These are phyloP conservation scores for Steinernema feltiae DNA, from an alignment of 1,140 invertebrate genomes.

Conservation along the genomic window DNA sequence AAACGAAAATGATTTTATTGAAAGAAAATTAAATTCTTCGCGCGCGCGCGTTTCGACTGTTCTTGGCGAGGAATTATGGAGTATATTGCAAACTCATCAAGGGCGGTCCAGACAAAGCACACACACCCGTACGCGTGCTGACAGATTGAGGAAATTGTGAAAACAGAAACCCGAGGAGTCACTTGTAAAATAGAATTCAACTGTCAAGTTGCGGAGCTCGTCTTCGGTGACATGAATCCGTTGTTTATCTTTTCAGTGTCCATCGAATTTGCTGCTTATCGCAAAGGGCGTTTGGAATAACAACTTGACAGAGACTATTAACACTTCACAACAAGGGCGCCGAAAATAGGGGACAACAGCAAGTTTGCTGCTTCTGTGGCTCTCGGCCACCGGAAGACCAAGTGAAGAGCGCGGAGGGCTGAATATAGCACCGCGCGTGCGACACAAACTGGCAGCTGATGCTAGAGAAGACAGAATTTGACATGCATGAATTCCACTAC, in stretches of 20 bases:
- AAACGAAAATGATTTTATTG: too few species aligned
- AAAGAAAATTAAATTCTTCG: too few species aligned
- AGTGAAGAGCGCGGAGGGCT: not conserved
- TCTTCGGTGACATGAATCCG: not conserved
- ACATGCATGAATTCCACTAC: not conserved
- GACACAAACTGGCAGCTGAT: slow-evolving; percentile 8
- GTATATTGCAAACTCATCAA: too few species aligned
- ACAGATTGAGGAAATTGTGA: not conserved
- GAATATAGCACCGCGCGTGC: not conserved
- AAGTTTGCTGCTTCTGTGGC: slow-evolving; percentile 5
- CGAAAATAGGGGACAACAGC: not conserved
- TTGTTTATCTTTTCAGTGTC: not conserved
- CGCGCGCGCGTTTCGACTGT: too few species aligned
- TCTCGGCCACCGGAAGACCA: not conserved
- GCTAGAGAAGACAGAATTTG: not conserved
- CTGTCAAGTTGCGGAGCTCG: not conserved
- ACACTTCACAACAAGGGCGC: not conserved
- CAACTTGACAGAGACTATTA: not conserved
- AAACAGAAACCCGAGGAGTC: not conserved
- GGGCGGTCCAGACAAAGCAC: not conserved
- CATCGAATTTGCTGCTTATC: not conserved
- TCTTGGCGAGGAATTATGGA: too few species aligned
- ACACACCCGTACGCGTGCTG: not conserved
- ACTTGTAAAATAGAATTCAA: not conserved
- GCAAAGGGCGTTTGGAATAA: not conserved